Evolutionary conservation across 1,140 invertebrate species (phyloP).

Genomic region (Glomeris maerens): DNA sequence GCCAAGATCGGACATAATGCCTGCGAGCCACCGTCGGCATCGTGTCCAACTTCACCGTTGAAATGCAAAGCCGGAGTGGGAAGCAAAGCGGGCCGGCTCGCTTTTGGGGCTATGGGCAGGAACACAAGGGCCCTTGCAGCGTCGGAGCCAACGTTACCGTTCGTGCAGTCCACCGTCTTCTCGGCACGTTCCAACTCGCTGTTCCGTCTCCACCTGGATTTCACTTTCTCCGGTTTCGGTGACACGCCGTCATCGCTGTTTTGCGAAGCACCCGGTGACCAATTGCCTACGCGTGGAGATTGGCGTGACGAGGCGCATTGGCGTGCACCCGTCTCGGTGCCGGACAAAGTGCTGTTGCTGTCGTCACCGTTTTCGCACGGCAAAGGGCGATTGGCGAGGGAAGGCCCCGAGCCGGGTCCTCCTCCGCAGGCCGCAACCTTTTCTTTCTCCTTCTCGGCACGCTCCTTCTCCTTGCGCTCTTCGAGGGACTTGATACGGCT

Average conservation of each 20-base stretch:
- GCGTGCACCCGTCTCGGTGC: too few relatives aligned
- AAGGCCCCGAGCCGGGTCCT: neutral
- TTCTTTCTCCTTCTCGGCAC: slow-evolving; percentile 3
- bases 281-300: neutral
- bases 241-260: slow-evolving; percentile 5
- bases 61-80: too few relatives aligned
- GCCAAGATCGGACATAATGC: too few relatives aligned
- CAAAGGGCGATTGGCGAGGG: neutral
- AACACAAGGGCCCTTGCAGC: too few relatives aligned
- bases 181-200: slow-evolving; percentile 55
- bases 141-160: too few relatives aligned
- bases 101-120: too few relatives aligned
- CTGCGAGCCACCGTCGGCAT: too few relatives aligned
- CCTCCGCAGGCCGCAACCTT: neutral
- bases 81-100: too few relatives aligned
- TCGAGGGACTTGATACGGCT: slow-evolving; percentile 16
- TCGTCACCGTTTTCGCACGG: neutral
- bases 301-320: neutral
- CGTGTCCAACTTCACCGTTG: too few relatives aligned
- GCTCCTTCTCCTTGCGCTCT: slow-evolving; percentile 13
- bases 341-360: neutral
- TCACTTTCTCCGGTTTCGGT: slow-evolving; percentile 63
- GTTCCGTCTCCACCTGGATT: slow-evolving; percentile 64
- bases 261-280: slow-evolving; percentile 1
- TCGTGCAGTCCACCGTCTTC: too few relatives aligned